Conservation (phyloP, 1,140 invertebrate genomes). For the Orius insidiosus region DNA sequence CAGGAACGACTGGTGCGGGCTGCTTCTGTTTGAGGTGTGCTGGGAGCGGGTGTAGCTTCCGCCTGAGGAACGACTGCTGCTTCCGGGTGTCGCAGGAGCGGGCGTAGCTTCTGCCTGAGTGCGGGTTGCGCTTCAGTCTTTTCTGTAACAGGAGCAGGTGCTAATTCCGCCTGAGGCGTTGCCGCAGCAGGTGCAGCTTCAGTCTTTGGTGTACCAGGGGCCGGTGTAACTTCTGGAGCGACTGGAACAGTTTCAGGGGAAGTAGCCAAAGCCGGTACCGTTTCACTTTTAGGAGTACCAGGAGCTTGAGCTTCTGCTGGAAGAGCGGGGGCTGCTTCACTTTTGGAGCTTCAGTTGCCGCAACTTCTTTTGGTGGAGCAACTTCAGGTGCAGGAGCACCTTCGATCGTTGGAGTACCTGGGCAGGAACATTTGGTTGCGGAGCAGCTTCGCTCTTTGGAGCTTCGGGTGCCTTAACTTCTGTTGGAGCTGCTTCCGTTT, state of each 20-base stretch:
- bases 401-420: too few species aligned
- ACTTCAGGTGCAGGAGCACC: too few species aligned
- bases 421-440: slow-evolving; percentile 15
- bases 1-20: slow-evolving; percentile 11
- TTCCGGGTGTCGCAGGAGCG: too few species aligned
- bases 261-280: slow-evolving; percentile 18
- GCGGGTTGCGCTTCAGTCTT: slow-evolving; percentile 5
- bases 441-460: too few species aligned
- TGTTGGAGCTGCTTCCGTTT: slow-evolving; percentile 14
- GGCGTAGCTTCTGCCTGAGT: slow-evolving; percentile 5
- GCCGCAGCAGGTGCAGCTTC: slow-evolving; percentile 10
- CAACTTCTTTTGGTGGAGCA: too few species aligned
- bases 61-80: slow-evolving; percentile 17
- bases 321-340: slow-evolving; percentile 18
- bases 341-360: too few species aligned
- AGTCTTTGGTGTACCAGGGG: slow-evolving; percentile 3
- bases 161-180: slow-evolving; percentile 1
- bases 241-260: slow-evolving; percentile 9
- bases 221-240: slow-evolving; percentile 14
- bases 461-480: too few species aligned
- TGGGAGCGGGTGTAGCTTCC: slow-evolving; percentile 14
- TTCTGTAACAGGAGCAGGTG: slow-evolving; percentile 4
- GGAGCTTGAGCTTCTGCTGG: slow-evolving; percentile 17
- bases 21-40: slow-evolving; percentile 6
- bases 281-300: slow-evolving; percentile 18